Evolutionary conservation across 53 echinoderm and acorn worm species (phyloP), one percentile per base, ranked within the genome.

Genomic region (Paelopatides confundens): DNA sequence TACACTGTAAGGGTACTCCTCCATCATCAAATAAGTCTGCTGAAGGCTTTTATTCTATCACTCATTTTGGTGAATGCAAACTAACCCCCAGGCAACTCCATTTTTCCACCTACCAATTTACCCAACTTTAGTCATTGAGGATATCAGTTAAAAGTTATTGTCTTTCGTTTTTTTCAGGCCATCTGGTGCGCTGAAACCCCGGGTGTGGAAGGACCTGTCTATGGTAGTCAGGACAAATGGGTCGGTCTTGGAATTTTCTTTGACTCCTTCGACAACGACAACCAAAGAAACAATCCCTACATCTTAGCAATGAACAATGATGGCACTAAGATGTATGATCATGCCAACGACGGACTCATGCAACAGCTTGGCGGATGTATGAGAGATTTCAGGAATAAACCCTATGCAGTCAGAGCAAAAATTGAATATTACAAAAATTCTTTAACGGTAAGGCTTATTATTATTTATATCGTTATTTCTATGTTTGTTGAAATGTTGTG

Each of bases 191-290:
- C 89, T 0, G 82, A 92, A 54, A 85, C 86, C 8, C 89, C 63
- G 33, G 94, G 95, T 5, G 58, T 66, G 0, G 91, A 93, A 37
- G 90, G 91, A 24, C 92, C 77, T 0, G 99, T 99, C 17, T 99
- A 93, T 33, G 99, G 99, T 51, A 96, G 89, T 39, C 71, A 86
- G 27, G 99, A 99, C 88, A 92, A 90, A 50, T 99, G 99, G 99
- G 94, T 89, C 33, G 99, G 99, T 31, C 88, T 99, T 70, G 99
- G 95, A 35, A 71, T 99, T 28, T 96, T 99, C 89, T 99, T 99
- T 83, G 99, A 99, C 82, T 99, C 99, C 32, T 99, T 99, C 30
- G 99, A 99, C 88, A 99, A 99, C 31, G 99, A 99, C 62, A 99
- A 99, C 86, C 87, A 96, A 89, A 87, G 94, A 39, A 99, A 99